Evolutionary conservation across 2,113 vertebrate species (phyloP).

Genomic region (Psittacula cyanocephala): DNA sequence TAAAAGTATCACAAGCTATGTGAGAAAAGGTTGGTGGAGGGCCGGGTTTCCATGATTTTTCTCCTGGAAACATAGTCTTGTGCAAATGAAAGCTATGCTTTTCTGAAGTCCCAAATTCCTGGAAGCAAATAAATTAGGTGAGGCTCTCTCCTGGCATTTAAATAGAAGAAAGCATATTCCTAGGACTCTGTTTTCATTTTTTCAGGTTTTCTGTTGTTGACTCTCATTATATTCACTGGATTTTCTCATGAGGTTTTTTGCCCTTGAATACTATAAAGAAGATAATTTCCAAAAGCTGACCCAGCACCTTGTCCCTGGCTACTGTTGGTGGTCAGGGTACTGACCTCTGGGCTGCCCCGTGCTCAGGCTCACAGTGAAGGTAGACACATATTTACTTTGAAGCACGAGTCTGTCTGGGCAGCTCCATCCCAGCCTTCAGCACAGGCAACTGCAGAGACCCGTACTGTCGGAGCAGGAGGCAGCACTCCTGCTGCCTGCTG

Average conservation of each 20-base stretch:
- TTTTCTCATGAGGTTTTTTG: not conserved
- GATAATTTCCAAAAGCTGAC: not conserved
- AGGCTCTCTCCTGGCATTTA: not conserved
- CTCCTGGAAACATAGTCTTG: not conserved
- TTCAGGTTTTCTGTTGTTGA: not conserved
- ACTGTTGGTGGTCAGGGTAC: accelerated
- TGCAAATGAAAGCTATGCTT: not conserved
- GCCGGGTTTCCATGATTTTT: not conserved
- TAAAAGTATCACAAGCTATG: not conserved
- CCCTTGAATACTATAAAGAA: not conserved
- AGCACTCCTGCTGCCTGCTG: constrained; percentile 75
- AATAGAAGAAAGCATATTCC: not conserved
- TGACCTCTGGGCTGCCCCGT: accelerated
- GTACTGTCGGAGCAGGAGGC: constrained; percentile 60
- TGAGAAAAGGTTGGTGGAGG: not conserved
- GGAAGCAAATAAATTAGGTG: not conserved
- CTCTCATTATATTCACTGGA: not conserved
- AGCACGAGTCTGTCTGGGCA: constrained; percentile 65
- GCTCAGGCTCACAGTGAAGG: not conserved
- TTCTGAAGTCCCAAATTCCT: not conserved
- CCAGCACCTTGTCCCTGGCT: not conserved
- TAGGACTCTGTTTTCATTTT: not conserved
- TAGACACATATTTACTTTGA: constrained; percentile 74
- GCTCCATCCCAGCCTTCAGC: constrained; percentile 73
- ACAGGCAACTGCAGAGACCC: constrained; percentile 64